These are phyloP conservation scores for Sebastes steindachneri DNA, from an alignment of 2,797 vertebrate species.

Conservation along the genomic window DNA sequence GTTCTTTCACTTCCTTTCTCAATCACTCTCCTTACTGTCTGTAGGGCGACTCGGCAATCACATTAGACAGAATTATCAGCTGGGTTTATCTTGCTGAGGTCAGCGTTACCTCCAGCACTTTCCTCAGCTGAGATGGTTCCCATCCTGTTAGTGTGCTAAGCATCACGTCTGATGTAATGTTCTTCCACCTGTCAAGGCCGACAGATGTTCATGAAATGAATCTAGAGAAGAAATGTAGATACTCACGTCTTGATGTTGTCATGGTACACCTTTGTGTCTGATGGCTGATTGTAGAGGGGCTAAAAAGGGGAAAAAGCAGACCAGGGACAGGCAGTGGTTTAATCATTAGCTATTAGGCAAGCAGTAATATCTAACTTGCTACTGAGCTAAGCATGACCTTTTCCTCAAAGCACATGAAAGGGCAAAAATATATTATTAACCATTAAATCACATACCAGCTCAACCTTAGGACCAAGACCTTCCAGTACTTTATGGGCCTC, in stretches of 20 bases:
- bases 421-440: background rate
- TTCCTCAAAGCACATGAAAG: background rate
- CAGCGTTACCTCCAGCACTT: conserved; percentile 7
- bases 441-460: conserved; percentile 88
- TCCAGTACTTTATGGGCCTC: conserved; percentile 99
- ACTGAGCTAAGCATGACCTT: background rate
- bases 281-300: conserved; percentile 99
- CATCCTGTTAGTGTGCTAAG: background rate
- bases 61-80: conserved; percentile 55
- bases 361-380: conserved; percentile 1
- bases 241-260: conserved; percentile 99
- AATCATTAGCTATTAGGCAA: conserved; percentile 43
- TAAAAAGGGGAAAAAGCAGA: conserved; percentile 56
- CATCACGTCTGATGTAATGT: background rate
- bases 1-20: conserved; percentile 34
- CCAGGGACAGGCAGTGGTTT: conserved; percentile 16
- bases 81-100: conserved; percentile 40
- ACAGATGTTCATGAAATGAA: background rate
- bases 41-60: conserved; percentile 41
- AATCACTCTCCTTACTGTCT: conserved; percentile 41
- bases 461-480: conserved; percentile 97
- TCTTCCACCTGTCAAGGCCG: background rate
- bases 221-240: background rate
- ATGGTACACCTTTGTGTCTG: conserved; percentile 99
- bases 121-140: background rate